A percentile compares a stretch with the other conserved stretches of the same genome.
These are phyloP conservation scores for Redunca redunca DNA, from an alignment of 2,113 vertebrate genomes.

Conservation along the genomic window DNA sequence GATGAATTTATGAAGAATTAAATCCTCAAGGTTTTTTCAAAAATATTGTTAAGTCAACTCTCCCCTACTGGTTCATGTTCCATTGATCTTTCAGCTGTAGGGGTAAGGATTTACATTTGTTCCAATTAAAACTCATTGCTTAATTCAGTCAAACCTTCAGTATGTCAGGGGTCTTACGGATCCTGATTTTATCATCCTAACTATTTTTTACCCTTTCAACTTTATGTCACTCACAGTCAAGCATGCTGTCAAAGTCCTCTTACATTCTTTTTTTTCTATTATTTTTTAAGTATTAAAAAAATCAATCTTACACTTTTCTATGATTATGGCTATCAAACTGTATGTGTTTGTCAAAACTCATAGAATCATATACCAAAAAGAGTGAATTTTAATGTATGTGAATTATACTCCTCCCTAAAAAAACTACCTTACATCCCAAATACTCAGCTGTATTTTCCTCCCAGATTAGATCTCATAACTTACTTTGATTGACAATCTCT, in stretches of 20 bases:
- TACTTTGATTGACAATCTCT: conserved; percentile 10
- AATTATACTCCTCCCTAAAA: background rate
- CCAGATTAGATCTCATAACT: background rate
- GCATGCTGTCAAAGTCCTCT: background rate
- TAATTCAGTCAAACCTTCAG: background rate
- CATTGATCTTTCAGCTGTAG: background rate
- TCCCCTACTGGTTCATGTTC: background rate
- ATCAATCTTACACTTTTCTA: background rate
- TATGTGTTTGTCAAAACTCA: background rate
- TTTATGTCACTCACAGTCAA: background rate
- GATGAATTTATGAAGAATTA: background rate
- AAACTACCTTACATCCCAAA: conserved; percentile 6
- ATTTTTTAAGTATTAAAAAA: background rate
- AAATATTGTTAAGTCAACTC: background rate
- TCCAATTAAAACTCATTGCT: background rate
- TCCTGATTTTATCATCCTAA: background rate
- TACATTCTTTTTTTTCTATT: background rate
- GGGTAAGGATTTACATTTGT: background rate
- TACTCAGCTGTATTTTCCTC: background rate
- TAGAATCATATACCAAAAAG: background rate
- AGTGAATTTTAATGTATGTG: background rate
- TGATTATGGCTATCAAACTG: background rate
- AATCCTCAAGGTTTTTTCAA: background rate
- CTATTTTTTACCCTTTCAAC: background rate
- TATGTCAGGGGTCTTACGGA: background rate